Base-by-base conservation (phyloP, 2,888 invertebrate genomes). In the Stenichneumon culpator region DNA sequence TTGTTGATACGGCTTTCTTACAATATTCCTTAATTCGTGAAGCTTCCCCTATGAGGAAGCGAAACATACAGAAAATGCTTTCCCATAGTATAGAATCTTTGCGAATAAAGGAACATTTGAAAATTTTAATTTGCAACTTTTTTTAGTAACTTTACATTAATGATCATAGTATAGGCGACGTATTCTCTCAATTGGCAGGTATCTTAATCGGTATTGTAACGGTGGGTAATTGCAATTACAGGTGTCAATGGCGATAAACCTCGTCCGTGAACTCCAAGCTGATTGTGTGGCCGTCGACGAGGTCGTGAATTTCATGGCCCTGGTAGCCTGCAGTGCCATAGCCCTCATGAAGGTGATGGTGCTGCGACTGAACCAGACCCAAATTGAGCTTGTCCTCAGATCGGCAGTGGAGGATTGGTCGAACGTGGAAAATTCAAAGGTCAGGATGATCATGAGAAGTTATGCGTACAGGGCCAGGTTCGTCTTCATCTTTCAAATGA, bases 361-460 rank as follows among this genome's bases (percentile, higher is more conserved):
- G 2, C 11, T 82, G 28, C 75, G 82, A 77, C n/a, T 70, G 3
- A 70, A 70, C 39, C 36, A 52, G 14, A n/a, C 19, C 3, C 47
- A 32, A 57, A 82, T 82, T 75, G 28, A 77, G 19, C 22, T 63
- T 0, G 4, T 82, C n/a, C 47, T 82, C 57, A 82, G n/a, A 25
- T 70, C 82, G 9, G 72, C 57, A 6, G 9, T 82, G 2, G 77
- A 65, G 16, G 82, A 82, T 72, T 82, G 82, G 77, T 57, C 82
- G 11, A 65, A 2, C 11, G 19, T 82, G 16, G 22, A 69, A 11
- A 39, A 52, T 47, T 16, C 63, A 6, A 44, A 54, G 14, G 28
- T 47, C 4, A 16, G 47, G 5, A 9, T n/a, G n/a, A 60, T 82
- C 32, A 82, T 82, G 82, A 70, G n/a, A 14, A 72, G 63, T 5